Evolutionary conservation across 2,888 invertebrate species (phyloP).

Genomic region (Mythimna albipuncta): DNA sequence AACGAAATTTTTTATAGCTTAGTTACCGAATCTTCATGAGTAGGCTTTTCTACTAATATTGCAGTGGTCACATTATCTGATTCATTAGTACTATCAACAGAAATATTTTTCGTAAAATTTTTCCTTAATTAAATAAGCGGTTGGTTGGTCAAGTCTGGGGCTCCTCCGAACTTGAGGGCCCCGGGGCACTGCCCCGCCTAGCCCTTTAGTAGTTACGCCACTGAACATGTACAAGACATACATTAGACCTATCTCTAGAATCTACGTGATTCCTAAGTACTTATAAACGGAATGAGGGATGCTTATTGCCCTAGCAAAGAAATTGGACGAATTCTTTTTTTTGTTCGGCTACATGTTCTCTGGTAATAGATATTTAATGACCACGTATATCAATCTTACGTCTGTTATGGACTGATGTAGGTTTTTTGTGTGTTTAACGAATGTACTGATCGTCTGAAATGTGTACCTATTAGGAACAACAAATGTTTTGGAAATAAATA

Average conservation of each 20-base stretch:
- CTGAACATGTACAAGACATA: constrained; percentile 6
- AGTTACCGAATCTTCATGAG: no score
- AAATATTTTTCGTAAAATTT: no score
- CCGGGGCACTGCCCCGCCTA: no score
- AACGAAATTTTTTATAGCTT: no score
- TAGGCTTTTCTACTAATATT: no score
- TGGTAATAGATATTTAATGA: constrained; percentile 30
- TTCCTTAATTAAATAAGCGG: no score
- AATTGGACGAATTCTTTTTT: constrained; percentile 33
- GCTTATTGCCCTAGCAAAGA: constrained; percentile 27
- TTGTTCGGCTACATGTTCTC: background rate
- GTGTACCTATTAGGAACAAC: background rate
- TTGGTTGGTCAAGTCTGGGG: no score
- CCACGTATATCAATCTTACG: constrained; percentile 5
- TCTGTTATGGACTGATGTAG: background rate
- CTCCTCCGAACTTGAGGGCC: no score
- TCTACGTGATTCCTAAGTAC: constrained; percentile 38
- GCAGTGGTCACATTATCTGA: no score
- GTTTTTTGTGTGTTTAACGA: constrained; percentile 3
- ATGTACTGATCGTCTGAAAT: background rate
- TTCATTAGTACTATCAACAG: no score
- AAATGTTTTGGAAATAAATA: background rate
- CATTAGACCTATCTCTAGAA: constrained; percentile 10
- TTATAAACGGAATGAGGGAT: constrained; percentile 32
- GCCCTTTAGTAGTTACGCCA: no score